These are phyloP conservation scores for Malaclemys terrapin DNA, from an alignment of 2,113 vertebrate species.

Conservation along the genomic window DNA sequence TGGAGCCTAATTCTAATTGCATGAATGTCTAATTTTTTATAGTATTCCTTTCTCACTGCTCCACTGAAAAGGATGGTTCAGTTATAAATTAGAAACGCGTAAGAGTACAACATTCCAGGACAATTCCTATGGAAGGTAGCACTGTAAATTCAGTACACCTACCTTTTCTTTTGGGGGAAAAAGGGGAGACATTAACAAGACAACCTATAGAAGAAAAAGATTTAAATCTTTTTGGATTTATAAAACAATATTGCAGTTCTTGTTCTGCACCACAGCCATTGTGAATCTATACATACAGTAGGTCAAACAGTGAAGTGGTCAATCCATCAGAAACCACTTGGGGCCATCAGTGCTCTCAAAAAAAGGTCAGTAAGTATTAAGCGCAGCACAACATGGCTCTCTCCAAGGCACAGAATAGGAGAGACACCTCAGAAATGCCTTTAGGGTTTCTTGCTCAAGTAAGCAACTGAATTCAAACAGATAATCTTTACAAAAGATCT, in stretches of 20 bases:
- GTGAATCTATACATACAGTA: background rate
- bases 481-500: background rate
- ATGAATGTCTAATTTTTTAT: background rate
- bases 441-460: background rate
- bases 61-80: background rate
- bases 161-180: background rate
- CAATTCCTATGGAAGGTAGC: background rate
- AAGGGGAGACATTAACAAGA: background rate
- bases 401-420: background rate
- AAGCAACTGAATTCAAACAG: background rate
- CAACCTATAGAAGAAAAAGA: background rate
- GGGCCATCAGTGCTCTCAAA: background rate
- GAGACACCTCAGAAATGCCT: background rate
- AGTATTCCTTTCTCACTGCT: background rate
- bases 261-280: background rate
- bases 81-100: background rate
- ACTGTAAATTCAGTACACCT: background rate
- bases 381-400: background rate
- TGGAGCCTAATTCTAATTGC: background rate
- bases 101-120: background rate
- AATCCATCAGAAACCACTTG: background rate
- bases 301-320: background rate
- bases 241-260: constrained; percentile 23
- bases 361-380: background rate
- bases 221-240: constrained; percentile 20